These are phyloP conservation scores for Myzus persicae DNA, from an alignment of 1,140 invertebrate species.

Conservation along the genomic window DNA sequence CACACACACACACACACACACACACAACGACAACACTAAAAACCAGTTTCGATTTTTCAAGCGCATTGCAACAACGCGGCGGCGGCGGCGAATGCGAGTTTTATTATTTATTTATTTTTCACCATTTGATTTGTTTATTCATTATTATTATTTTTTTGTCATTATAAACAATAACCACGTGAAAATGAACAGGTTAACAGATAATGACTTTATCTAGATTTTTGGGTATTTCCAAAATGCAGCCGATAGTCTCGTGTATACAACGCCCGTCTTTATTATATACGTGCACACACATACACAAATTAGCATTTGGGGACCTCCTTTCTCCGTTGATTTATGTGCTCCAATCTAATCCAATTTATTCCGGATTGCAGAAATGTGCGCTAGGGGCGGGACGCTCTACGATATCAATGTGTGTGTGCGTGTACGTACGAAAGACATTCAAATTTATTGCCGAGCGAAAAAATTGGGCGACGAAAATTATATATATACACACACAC, in stretches of 20 bases:
- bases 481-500: background rate
- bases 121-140: slow-evolving; percentile 39
- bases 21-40: background rate
- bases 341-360: slow-evolving; percentile 46
- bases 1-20: background rate
- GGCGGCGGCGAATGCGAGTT: background rate
- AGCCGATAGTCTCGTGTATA: background rate
- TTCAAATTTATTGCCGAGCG: slow-evolving; percentile 45
- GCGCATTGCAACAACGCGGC: slow-evolving; percentile 17
- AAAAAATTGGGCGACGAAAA: slow-evolving; percentile 54
- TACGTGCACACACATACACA: slow-evolving; percentile 8
- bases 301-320: slow-evolving; percentile 31
- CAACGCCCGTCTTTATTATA: background rate
- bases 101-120: slow-evolving; percentile 36
- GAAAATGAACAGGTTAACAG: slow-evolving; percentile 48
- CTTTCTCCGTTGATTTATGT: slow-evolving; percentile 54
- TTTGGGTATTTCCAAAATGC: slow-evolving; percentile 34
- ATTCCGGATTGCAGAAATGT: slow-evolving; percentile 27
- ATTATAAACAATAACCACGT: slow-evolving; percentile 21
- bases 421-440: background rate
- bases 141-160: slow-evolving; percentile 30
- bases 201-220: slow-evolving; percentile 45
- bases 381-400: background rate
- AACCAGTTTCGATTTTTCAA: slow-evolving; percentile 55
- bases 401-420: background rate